Conservation (phyloP, 2,888 invertebrate species). For the Drosophila subquinaria region DNA sequence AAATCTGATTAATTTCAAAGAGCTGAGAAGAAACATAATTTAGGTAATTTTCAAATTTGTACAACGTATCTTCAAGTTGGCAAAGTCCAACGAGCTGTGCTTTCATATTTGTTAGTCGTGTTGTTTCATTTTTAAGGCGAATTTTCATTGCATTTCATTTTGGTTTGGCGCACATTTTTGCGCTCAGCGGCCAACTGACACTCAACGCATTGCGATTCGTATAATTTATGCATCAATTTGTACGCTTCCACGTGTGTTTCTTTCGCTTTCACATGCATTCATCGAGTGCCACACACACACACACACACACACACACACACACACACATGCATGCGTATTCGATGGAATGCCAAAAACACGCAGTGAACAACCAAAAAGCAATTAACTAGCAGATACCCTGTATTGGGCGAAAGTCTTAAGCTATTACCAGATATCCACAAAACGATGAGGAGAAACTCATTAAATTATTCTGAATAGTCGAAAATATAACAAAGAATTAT, state of each 20-base stretch:
- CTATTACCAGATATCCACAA: background rate
- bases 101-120: conserved; percentile 2
- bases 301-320: conserved; percentile 5
- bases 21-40: background rate
- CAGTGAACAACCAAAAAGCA: conserved; percentile 11
- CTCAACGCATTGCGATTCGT: conserved; percentile 73
- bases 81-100: background rate
- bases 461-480: background rate
- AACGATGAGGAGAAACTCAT: background rate
- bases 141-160: conserved; percentile 61
- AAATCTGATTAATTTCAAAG: background rate
- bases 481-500: background rate
- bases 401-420: background rate
- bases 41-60: background rate
- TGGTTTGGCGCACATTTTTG: conserved; percentile 60
- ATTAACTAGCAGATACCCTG: conserved; percentile 18
- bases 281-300: conserved; percentile 1
- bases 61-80: background rate
- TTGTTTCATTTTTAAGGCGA: conserved; percentile 42
- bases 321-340: conserved; percentile 31
- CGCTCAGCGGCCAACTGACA: conserved; percentile 68
- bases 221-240: conserved; percentile 76
- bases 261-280: conserved; percentile 25
- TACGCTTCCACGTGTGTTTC: conserved; percentile 32
- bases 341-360: conserved; percentile 51